These are phyloP conservation scores for Orchestia grillus DNA, from an alignment of 1,140 invertebrate genomes.

Conservation along the genomic window DNA sequence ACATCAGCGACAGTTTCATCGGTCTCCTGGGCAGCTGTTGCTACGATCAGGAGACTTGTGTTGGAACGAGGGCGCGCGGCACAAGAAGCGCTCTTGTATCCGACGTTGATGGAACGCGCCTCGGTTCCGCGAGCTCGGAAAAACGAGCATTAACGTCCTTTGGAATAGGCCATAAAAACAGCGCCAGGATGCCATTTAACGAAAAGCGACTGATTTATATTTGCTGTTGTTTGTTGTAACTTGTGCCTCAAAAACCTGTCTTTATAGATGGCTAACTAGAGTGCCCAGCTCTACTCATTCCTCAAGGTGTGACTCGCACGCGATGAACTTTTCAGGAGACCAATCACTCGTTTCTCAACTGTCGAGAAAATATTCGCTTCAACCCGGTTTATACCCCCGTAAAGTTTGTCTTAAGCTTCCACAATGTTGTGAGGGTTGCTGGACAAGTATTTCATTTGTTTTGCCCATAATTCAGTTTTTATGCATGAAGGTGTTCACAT, in stretches of 20 bases:
- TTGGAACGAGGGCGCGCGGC: not conserved
- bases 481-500: not conserved
- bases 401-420: not conserved
- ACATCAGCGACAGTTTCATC: not conserved
- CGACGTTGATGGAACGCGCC: constrained; percentile 7
- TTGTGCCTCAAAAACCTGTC: not conserved
- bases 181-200: not conserved
- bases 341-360: not conserved
- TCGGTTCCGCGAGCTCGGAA: not conserved
- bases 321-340: not conserved
- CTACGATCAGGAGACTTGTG: not conserved
- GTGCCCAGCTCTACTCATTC: not conserved
- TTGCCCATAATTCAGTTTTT: not conserved
- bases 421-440: not conserved
- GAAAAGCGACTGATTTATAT: not conserved
- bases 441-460: not conserved
- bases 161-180: constrained; percentile 9
- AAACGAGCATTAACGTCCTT: constrained; percentile 46
- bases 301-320: not conserved
- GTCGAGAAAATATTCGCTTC: no score
- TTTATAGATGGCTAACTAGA: not conserved
- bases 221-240: not conserved
- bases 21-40: not conserved
- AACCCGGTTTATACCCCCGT: no score
- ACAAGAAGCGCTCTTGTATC: constrained; percentile 11